These are phyloP conservation scores for Uloborus plumipes DNA, from an alignment of 2,888 invertebrate genomes.

Conservation along the genomic window DNA sequence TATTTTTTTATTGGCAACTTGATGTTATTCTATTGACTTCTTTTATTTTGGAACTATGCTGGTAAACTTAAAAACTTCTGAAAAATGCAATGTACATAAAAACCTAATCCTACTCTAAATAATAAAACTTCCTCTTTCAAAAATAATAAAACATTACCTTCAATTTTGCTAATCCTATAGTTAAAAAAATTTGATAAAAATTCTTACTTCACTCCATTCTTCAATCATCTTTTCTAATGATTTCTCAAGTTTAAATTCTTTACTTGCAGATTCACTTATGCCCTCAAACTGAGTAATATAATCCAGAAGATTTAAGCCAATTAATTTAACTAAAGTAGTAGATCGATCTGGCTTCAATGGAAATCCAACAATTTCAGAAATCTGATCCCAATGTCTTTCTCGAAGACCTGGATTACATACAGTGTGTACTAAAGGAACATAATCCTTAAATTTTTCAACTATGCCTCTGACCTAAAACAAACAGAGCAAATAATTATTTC, in stretches of 20 bases:
- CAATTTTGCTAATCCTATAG: no score
- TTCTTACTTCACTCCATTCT: slow-evolving; percentile 81
- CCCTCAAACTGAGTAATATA: slow-evolving; percentile 89
- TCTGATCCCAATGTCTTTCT: slow-evolving; percentile 90
- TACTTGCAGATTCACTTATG: slow-evolving; percentile 95
- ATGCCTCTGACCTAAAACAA: slow-evolving; percentile 75
- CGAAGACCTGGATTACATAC: slow-evolving; percentile 92
- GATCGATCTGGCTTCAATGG: slow-evolving; percentile 86
- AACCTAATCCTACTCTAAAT: no score
- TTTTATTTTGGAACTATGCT: no score
- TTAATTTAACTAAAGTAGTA: slow-evolving; percentile 85
- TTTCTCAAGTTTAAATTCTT: slow-evolving; percentile 93
- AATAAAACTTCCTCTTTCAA: no score
- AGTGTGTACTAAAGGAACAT: slow-evolving; percentile 89
- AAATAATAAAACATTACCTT: no score
- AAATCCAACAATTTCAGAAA: slow-evolving; percentile 94
- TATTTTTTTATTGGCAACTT: no score
- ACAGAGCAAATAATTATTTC: slow-evolving; percentile 31
- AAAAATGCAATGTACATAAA: no score
- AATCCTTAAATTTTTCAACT: slow-evolving; percentile 88
- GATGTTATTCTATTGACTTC: no score
- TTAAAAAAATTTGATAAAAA: no score
- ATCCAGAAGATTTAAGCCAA: slow-evolving; percentile 89
- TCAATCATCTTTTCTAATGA: slow-evolving; percentile 87
- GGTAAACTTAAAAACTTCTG: no score